A percentile compares a stretch with the other conserved stretches of the same genome.
These are phyloP conservation scores for Lutjanus campechanus DNA, from an alignment of 2,797 vertebrate genomes.

Conservation along the genomic window DNA sequence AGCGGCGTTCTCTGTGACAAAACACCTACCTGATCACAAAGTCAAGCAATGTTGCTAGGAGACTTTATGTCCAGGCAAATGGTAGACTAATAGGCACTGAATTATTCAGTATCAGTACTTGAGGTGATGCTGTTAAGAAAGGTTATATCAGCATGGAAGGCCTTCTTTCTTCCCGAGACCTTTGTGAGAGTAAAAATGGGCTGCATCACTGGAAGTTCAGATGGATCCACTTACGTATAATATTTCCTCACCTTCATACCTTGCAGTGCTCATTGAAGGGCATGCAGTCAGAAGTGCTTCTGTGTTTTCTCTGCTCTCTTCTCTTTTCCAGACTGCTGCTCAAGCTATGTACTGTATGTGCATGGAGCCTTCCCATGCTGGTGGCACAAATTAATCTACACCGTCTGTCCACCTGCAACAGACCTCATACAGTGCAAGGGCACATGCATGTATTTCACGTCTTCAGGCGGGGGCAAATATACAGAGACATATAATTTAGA, in stretches of 20 bases:
- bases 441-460: constrained; percentile 69
- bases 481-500: constrained; percentile 63
- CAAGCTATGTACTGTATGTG: constrained; percentile 28
- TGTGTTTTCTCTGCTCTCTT: constrained; percentile 30
- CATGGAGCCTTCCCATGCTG: constrained; percentile 44
- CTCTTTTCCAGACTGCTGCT: constrained; percentile 46
- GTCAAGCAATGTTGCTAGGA: constrained; percentile 66
- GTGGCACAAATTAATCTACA: constrained; percentile 70
- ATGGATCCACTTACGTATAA: constrained; percentile 61
- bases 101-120: constrained; percentile 72
- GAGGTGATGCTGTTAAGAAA: constrained; percentile 73
- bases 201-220: constrained; percentile 52
- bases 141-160: constrained; percentile 58
- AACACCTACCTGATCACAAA: constrained; percentile 51
- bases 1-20: constrained; percentile 31
- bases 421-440: constrained; percentile 61
- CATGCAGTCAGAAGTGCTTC: constrained; percentile 41
- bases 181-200: constrained; percentile 62
- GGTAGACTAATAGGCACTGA: constrained; percentile 69
- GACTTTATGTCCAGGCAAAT: constrained; percentile 72
- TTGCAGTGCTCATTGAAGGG: constrained; percentile 53
- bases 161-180: constrained; percentile 63
- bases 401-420: constrained; percentile 66
- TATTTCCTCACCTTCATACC: constrained; percentile 67
- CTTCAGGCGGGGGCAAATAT: constrained; percentile 55